Conservation (phyloP, 2,797 vertebrate species). For the Acrocephalus scirpaceus region DNA sequence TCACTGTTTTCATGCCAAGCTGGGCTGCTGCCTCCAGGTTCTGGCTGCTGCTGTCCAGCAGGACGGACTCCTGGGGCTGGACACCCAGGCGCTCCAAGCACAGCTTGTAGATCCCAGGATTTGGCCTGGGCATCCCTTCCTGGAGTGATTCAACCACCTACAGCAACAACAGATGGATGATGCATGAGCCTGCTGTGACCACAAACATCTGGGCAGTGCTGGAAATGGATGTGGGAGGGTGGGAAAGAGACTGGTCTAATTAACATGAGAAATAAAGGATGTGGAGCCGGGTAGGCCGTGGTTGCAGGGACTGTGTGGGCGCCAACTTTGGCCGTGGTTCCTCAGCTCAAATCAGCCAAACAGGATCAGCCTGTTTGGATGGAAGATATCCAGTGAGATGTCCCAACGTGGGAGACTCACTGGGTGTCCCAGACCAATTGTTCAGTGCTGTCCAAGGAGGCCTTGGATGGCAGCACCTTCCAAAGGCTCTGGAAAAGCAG, state of each 20-base stretch:
- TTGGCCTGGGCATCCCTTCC: constrained; percentile 77
- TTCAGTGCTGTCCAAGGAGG: not conserved
- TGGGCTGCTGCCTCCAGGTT: constrained; percentile 78
- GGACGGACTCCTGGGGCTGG: constrained; percentile 76
- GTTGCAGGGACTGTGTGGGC: not conserved
- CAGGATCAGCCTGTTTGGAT: not conserved
- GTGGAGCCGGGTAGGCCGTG: not conserved
- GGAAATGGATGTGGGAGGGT: not conserved
- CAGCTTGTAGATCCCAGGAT: constrained; percentile 75
- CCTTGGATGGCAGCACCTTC: not conserved
- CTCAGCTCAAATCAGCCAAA: not conserved
- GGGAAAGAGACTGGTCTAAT: not conserved
- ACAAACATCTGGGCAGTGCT: not conserved
- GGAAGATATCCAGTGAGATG: not conserved
- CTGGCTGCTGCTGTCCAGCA: constrained; percentile 79
- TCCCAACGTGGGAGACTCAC: not conserved
- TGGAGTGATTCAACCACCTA: constrained; percentile 79
- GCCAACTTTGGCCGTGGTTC: not conserved
- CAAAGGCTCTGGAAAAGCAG: not conserved
- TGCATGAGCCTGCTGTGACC: not conserved
- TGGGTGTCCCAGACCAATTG: not conserved
- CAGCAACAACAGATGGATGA: not conserved
- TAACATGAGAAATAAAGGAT: not conserved
- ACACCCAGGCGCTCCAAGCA: constrained; percentile 77
- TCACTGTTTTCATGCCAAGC: constrained; percentile 79